phyloP scores from a whole-genome alignment of 64 coral and sea anemone species.

The Orbicella faveolata region DNA sequence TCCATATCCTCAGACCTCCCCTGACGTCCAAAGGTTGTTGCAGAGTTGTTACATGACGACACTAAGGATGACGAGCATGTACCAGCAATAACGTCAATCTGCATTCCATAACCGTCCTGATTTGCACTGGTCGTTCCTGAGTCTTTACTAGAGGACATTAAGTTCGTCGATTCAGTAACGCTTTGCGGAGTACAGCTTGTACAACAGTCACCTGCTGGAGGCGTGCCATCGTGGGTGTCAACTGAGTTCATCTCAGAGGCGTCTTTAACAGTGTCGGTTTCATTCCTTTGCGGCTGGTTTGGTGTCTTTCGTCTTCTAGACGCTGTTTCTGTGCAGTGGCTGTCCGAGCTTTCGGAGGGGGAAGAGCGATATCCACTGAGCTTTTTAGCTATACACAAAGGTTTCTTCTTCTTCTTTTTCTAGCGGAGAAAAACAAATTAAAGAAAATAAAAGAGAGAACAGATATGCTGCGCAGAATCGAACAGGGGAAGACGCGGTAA shows the following conservation, averaged over 20 bases:
- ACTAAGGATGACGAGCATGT: not conserved
- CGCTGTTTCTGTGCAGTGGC: not conserved
- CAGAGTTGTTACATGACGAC: not conserved
- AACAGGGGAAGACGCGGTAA: not conserved
- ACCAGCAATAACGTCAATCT: not conserved
- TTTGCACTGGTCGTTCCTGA: not conserved
- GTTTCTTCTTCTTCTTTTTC: slow-evolving; percentile 40
- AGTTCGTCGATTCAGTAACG: not conserved
- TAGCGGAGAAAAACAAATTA: not conserved
- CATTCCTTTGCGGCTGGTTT: not conserved
- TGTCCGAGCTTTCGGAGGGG: slow-evolving; percentile 30
- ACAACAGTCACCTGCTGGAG: no score
- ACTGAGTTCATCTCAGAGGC: not conserved
- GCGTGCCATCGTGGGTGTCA: not conserved
- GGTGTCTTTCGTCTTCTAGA: not conserved
- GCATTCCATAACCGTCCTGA: not conserved
- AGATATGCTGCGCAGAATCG: not conserved
- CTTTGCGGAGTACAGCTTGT: not conserved
- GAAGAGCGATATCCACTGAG: slow-evolving; percentile 44
- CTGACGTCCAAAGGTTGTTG: no score
- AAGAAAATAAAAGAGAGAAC: no score
- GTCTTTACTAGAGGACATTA: not conserved
- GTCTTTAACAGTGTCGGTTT: not conserved
- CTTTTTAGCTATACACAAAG: slow-evolving; percentile 1
- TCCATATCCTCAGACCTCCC: not conserved